These are phyloP conservation scores for Papilio glaucus DNA, from an alignment of 1,140 invertebrate species.

Conservation along the genomic window DNA sequence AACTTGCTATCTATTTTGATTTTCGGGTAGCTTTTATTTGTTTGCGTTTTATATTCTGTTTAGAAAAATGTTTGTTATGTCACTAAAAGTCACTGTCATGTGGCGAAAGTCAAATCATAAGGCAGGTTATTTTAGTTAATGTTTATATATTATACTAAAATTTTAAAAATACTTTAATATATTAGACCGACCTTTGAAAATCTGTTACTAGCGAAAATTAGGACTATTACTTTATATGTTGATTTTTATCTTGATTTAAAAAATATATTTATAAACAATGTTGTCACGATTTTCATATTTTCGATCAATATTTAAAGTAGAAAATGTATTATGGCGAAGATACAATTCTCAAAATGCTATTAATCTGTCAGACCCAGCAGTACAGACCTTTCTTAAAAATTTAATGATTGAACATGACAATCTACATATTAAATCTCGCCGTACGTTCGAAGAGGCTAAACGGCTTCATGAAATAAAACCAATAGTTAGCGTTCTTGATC, in stretches of 20 bases:
- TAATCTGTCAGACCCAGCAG: slow-evolving; percentile 68
- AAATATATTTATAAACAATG: slow-evolving; percentile 47
- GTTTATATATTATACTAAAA: neutral
- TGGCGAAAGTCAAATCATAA: slow-evolving; percentile 24
- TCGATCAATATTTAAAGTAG: slow-evolving; percentile 51
- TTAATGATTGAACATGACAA: slow-evolving; percentile 73
- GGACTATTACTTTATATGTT: neutral
- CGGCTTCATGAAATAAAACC: slow-evolving; percentile 73
- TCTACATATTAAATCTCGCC: slow-evolving; percentile 56
- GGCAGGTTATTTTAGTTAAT: slow-evolving; percentile 19
- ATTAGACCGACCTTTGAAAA: neutral
- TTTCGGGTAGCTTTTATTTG: neutral
- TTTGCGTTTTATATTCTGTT: neutral
- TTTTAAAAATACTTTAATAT: neutral
- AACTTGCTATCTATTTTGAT: no score
- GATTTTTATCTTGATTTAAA: neutral
- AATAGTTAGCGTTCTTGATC: slow-evolving; percentile 66
- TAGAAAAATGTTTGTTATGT: neutral
- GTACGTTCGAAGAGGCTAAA: slow-evolving; percentile 55
- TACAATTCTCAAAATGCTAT: slow-evolving; percentile 62
- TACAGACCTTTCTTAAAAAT: slow-evolving; percentile 69
- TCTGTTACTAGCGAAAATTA: neutral
- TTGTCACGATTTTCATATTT: slow-evolving; percentile 54
- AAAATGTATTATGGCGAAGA: slow-evolving; percentile 51
- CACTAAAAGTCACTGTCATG: neutral